These are phyloP conservation scores for Sciurus niger DNA, from an alignment of 2,113 vertebrate species.

Conservation along the genomic window DNA sequence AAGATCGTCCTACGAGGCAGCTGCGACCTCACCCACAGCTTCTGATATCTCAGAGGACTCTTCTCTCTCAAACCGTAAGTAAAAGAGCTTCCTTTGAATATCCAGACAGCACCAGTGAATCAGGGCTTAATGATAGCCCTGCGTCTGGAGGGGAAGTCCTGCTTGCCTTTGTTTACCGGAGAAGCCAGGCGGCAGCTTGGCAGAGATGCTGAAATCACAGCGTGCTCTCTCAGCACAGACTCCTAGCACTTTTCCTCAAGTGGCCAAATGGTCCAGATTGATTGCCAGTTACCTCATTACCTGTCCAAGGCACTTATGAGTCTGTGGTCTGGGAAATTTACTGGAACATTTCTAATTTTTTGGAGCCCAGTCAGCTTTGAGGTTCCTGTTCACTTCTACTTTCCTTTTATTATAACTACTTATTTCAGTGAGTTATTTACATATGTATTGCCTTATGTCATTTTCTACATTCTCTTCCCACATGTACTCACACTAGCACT, in stretches of 20 bases:
- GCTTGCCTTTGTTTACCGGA: slow-evolving; percentile 54
- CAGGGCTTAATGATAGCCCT: not conserved
- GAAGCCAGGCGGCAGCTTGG: not conserved
- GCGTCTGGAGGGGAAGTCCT: not conserved
- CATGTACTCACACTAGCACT: not conserved
- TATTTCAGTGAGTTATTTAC: not conserved
- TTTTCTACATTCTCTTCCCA: slow-evolving; percentile 60
- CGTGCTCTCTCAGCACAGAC: not conserved
- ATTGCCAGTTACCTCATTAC: not conserved
- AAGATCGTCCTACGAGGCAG: slow-evolving; percentile 64
- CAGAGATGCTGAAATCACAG: not conserved
- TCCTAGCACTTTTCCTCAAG: not conserved
- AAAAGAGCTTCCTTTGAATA: slow-evolving; percentile 25
- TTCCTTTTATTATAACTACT: not conserved
- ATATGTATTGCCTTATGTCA: not conserved
- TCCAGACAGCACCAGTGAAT: not conserved
- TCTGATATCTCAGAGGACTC: slow-evolving; percentile 49
- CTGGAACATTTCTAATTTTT: not conserved
- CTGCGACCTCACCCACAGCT: slow-evolving; percentile 67
- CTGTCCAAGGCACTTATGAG: not conserved
- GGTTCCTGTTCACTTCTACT: slow-evolving; percentile 3
- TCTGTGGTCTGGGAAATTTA: not conserved
- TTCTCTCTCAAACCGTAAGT: slow-evolving; percentile 80
- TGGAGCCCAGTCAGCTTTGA: not conserved
- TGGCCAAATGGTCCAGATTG: not conserved